A percentile compares a stretch with the other conserved stretches of the same genome.
phyloP scores from a whole-genome alignment of 2,888 invertebrate species.

The Drosophila parthenogenetica region DNA sequence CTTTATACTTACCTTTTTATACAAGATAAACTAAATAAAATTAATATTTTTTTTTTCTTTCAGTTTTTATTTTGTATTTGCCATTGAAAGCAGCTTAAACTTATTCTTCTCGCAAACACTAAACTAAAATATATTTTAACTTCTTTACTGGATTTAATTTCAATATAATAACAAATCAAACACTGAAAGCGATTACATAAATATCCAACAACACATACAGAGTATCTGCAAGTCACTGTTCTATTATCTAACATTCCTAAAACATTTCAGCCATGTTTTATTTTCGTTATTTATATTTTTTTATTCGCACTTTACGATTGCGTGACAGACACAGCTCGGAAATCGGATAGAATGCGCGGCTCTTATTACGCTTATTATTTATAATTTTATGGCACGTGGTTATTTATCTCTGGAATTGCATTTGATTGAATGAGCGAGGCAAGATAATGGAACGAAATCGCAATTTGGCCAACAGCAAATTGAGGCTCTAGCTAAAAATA shows the following conservation, averaged over 20 bases:
- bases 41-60: no score
- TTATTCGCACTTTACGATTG: slow-evolving; percentile 23
- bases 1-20: no score
- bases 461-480: slow-evolving; percentile 22
- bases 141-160: no score
- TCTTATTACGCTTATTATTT: slow-evolving; percentile 53
- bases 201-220: no score
- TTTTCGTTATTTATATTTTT: slow-evolving; percentile 8
- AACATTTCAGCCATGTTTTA: slow-evolving; percentile 5
- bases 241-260: not conserved
- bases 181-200: no score
- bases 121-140: no score
- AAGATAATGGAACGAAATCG: slow-evolving; percentile 45
- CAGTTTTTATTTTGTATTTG: no score
- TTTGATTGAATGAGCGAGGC: slow-evolving; percentile 37
- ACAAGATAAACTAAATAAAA: no score
- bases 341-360: slow-evolving; percentile 13
- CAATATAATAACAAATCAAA: no score
- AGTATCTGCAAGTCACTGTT: not conserved
- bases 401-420: slow-evolving; percentile 55
- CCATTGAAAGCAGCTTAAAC: no score
- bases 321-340: slow-evolving; percentile 17
- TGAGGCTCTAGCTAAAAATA: not conserved
- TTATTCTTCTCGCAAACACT: no score
- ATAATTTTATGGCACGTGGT: slow-evolving; percentile 54